Evolutionary conservation across 2,797 vertebrate species (phyloP).

Genomic region (Echiichthys vipera): DNA sequence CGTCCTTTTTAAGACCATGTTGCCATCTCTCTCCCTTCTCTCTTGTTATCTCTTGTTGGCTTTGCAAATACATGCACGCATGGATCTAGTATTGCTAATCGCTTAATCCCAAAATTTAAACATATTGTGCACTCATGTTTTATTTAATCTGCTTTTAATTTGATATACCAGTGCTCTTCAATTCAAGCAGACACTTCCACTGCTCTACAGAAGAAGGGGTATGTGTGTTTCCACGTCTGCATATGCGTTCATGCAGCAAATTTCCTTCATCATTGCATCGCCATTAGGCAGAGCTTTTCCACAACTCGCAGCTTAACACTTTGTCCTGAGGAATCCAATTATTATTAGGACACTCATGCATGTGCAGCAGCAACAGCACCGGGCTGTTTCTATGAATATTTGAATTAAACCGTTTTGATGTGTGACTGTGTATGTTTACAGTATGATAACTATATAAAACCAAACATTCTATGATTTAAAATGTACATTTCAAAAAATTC

Average conservation of each 20-base stretch:
- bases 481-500: neutral
- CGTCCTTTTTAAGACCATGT: conserved; percentile 4
- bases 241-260: conserved; percentile 54
- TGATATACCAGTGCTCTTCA: conserved; percentile 1
- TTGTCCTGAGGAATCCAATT: conserved; percentile 53
- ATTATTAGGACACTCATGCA: conserved; percentile 43
- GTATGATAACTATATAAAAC: neutral
- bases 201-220: conserved; percentile 1
- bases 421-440: neutral
- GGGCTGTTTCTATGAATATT: conserved; percentile 37
- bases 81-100: conserved; percentile 1
- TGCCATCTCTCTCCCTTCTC: neutral
- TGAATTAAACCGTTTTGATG: conserved; percentile 7
- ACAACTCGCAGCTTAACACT: conserved; percentile 43
- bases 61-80: neutral
- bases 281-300: conserved; percentile 44
- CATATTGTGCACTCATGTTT: neutral
- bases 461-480: neutral
- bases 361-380: conserved; percentile 17
- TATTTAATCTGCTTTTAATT: conserved; percentile 48
- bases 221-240: conserved; percentile 13
- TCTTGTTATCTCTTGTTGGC: neutral
- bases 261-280: conserved; percentile 36
- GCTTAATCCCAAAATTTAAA: neutral
- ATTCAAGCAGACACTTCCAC: neutral